Percentiles rank a stretch among this genome's conserved stretches.
phyloP scores from a whole-genome alignment of 2,113 vertebrate genomes.

The Cochlearius cochlearius region DNA sequence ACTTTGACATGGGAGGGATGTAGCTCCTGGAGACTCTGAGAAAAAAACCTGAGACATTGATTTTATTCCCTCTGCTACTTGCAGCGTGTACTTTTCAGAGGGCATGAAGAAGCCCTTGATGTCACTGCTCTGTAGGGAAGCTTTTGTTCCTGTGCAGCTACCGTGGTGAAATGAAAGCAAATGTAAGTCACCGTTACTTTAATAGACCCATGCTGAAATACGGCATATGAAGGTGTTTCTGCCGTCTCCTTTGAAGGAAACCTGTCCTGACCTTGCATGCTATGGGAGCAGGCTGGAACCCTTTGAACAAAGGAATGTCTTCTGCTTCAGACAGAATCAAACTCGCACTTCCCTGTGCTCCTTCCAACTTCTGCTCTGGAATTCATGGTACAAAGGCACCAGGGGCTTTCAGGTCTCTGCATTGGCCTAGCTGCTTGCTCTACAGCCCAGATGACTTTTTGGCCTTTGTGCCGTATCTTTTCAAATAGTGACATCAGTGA shows the following conservation, averaged over 20 bases:
- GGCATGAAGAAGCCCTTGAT: neutral
- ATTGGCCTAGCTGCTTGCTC: neutral
- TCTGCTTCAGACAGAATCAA: neutral
- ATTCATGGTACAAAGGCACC: neutral
- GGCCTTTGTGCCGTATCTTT: neutral
- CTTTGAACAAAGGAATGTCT: neutral
- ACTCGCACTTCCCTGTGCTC: neutral
- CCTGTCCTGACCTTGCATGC: neutral
- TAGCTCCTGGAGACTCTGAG: neutral
- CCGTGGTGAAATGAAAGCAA: neutral
- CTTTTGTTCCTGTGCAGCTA: neutral
- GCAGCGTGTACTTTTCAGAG: neutral
- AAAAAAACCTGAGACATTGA: neutral
- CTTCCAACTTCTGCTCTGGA: neutral
- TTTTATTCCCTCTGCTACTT: neutral
- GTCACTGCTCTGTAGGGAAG: neutral
- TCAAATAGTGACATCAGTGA: neutral
- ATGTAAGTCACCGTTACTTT: neutral
- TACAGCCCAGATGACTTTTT: neutral
- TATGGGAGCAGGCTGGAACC: neutral
- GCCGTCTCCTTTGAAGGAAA: neutral
- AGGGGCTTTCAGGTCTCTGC: neutral
- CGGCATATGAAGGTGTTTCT: neutral
- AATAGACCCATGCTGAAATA: neutral
- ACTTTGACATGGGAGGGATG: neutral